These are phyloP conservation scores for Corydoras sp. DNA, from an alignment of 2,113 vertebrate species.

Conservation along the genomic window DNA sequence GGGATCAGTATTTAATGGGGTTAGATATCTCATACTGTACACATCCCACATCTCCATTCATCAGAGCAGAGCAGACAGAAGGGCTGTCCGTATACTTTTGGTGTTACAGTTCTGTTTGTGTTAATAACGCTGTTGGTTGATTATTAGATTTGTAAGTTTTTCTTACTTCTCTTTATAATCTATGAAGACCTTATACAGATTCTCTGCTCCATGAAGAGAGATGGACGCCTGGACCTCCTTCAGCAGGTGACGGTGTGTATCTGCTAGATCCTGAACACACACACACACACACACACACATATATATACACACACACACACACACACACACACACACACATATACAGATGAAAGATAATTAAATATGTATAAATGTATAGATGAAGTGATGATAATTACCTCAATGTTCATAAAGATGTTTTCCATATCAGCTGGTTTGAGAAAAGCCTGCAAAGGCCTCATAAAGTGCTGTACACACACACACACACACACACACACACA, in stretches of 20 bases:
- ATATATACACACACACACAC: too few relatives aligned
- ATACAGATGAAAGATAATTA: too few relatives aligned
- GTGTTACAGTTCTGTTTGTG: too few relatives aligned
- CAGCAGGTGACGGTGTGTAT: slow-evolving; percentile 67
- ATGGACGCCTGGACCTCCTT: slow-evolving; percentile 71
- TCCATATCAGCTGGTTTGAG: slow-evolving; percentile 73
- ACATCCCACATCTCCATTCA: too few relatives aligned
- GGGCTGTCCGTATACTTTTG: too few relatives aligned
- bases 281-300: neutral
- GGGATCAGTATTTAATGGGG: too few relatives aligned
- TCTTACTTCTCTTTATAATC: slow-evolving; percentile 79
- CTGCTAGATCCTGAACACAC: slow-evolving; percentile 69
- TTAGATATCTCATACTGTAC: too few relatives aligned
- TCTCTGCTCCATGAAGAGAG: slow-evolving; percentile 46
- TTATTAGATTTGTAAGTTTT: too few relatives aligned
- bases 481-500: slow-evolving; percentile 2
- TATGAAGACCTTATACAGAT: slow-evolving; percentile 78
- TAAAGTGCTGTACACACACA: slow-evolving; percentile 71
- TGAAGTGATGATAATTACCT: slow-evolving; percentile 56
- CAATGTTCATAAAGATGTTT: slow-evolving; percentile 83
- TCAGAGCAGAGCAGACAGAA: too few relatives aligned
- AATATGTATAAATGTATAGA: neutral
- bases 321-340: too few relatives aligned
- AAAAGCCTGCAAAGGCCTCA: slow-evolving; percentile 79
- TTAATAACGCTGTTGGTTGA: too few relatives aligned